Base-by-base conservation (phyloP, 1,140 invertebrate species). In the Megalopta genalis region DNA sequence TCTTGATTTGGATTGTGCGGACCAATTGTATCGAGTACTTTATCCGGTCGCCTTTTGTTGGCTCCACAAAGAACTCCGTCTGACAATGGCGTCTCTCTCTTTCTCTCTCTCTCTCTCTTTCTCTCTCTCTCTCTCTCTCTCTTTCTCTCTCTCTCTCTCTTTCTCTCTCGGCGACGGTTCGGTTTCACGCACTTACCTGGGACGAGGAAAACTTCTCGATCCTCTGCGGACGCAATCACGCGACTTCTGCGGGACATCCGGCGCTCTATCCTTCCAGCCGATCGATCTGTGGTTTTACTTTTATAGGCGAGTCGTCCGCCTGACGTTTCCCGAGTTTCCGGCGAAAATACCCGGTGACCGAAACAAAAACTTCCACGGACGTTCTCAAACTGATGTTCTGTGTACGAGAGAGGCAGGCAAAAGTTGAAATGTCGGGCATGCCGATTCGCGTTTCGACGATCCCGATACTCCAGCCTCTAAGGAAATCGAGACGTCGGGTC, bases 11-110 rank as follows among this genome's bases (percentile, higher is more conserved):
- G 70, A 73, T 66, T 60, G 77, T 57, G 25, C 39, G 60, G 42
- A 69, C 25, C 60, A 64, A 80, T 65, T 80, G 78, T 76, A 80
- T 80, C 72, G 70, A 69, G 62, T 77, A 64, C 60, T 77, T 81
- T 81, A 81, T 81, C 74, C 27, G 75, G 25, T 32, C 65, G 21
- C 25, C 74, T 62, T 71, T 77, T 81, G 74, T 81, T 21, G 12
- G 23, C 10, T 14, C 4, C 21, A 81, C 80, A 81, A 71, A 62
- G 60, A 77, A 42, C 18, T 10, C n/a, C 7, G 10, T 1, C 16
- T 52, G 64, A 81, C 67, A 81, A 77, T 71, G 21, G 52, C 16
- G 23, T 0, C 14, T 14, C 42, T 32, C 32, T 32, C 32, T 32
- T 32, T 32, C 32, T 32, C 32, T 32, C 32, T 32, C 32, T 32